Conservation (phyloP, 2,888 invertebrate species). For the Pristionchus maxplancki region DNA sequence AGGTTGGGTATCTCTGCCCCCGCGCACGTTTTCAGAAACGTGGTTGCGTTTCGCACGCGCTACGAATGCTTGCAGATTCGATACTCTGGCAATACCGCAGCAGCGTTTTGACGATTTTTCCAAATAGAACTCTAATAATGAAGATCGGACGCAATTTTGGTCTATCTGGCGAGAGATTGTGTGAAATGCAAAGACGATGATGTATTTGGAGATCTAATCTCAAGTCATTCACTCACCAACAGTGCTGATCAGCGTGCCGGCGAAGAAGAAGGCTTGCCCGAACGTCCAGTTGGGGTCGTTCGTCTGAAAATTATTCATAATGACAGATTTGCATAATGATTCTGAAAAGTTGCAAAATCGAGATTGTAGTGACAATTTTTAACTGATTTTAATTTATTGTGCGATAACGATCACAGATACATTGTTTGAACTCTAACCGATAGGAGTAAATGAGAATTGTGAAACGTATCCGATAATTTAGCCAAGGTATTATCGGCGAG, state of each 20-base stretch:
- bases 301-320: background rate
- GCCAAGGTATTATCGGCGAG: too few relatives aligned
- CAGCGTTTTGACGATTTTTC: too few relatives aligned
- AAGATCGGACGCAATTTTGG: too few relatives aligned
- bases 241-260: conserved; percentile 90
- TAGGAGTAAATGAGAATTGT: background rate
- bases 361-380: too few relatives aligned
- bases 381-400: too few relatives aligned
- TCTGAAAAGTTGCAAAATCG: too few relatives aligned
- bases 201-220: background rate
- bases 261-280: conserved; percentile 91
- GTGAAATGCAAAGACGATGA: too few relatives aligned
- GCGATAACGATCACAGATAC: too few relatives aligned
- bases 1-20: background rate
- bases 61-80: background rate
- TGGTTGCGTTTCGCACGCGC: background rate
- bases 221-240: conserved; percentile 82
- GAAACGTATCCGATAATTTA: too few relatives aligned
- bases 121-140: too few relatives aligned
- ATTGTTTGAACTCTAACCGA: too few relatives aligned
- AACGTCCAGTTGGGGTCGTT: conserved; percentile 92
- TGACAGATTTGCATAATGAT: background rate
- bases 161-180: too few relatives aligned
- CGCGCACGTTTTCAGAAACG: background rate
- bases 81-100: background rate